These are phyloP conservation scores for Pseudochirops cupreus DNA, from an alignment of 2,797 vertebrate genomes.

Conservation along the genomic window DNA sequence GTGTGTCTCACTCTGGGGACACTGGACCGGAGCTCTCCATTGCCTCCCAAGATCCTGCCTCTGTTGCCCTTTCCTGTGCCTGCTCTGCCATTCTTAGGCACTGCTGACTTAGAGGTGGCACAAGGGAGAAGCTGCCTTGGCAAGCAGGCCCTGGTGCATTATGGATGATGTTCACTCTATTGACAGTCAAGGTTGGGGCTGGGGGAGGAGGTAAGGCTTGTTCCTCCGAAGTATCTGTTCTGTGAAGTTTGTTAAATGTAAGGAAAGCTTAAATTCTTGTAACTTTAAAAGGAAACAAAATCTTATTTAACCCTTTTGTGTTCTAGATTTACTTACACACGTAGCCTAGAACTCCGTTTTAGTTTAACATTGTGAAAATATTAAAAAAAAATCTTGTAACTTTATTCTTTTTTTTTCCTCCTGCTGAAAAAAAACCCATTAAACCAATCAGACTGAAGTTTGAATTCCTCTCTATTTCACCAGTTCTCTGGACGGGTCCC, in stretches of 20 bases:
- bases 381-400: conserved; percentile 91
- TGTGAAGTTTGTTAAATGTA: conserved; percentile 91
- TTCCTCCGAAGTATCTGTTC: conserved; percentile 90
- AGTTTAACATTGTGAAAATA: conserved; percentile 95
- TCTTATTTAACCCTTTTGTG: conserved; percentile 98
- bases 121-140: conserved; percentile 21
- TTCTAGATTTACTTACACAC: conserved; percentile 97
- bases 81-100: conserved; percentile 33
- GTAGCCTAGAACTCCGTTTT: conserved; percentile 96
- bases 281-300: conserved; percentile 89
- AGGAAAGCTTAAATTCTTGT: conserved; percentile 92
- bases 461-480: conserved; percentile 82
- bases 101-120: background rate
- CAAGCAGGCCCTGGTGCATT: conserved; percentile 78
- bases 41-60: conserved; percentile 9
- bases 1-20: background rate
- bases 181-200: conserved; percentile 69
- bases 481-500: background rate
- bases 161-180: conserved; percentile 82
- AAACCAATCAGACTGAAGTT: conserved; percentile 88
- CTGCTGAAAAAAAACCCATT: conserved; percentile 88
- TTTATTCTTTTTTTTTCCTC: conserved; percentile 91
- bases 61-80: background rate
- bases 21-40: conserved; percentile 9
- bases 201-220: conserved; percentile 81